phyloP scores from a whole-genome alignment of 2,888 invertebrate genomes.

The Drosophila formosana region DNA sequence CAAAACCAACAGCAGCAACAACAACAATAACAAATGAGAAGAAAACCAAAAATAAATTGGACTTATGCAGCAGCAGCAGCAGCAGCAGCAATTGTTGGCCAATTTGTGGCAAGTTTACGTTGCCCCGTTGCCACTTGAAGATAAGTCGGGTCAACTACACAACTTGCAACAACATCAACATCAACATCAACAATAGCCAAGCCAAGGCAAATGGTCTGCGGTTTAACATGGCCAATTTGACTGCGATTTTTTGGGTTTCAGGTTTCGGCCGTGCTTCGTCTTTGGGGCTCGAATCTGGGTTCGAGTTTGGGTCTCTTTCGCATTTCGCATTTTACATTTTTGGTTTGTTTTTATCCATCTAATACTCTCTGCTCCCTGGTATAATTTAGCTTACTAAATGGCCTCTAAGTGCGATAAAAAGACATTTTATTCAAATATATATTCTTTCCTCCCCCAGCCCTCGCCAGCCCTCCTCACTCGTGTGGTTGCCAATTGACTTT shows the following conservation, averaged over 20 bases:
- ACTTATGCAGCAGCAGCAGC: constrained; percentile 64
- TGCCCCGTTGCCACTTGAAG: constrained; percentile 63
- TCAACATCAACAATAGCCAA: constrained; percentile 2
- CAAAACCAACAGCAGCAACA: constrained; percentile 27
- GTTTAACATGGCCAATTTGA: constrained; percentile 77
- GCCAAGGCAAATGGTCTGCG: constrained; percentile 64
- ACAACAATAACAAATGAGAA: constrained; percentile 48
- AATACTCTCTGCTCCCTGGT: constrained; percentile 60
- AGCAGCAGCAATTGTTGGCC: constrained; percentile 58
- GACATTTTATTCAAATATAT: constrained; percentile 74
- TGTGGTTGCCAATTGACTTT: constrained; percentile 66
- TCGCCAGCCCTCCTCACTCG: not conserved
- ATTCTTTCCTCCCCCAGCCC: not conserved
- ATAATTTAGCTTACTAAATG: constrained; percentile 76
- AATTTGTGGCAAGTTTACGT: constrained; percentile 78
- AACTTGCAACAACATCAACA: constrained; percentile 60
- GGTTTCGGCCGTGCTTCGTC: constrained; percentile 21
- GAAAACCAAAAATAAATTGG: constrained; percentile 72
- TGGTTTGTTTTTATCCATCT: constrained; percentile 35
- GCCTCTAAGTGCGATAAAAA: constrained; percentile 77
- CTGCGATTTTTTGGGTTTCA: constrained; percentile 65
- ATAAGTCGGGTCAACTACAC: constrained; percentile 76
- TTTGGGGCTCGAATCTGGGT: constrained; percentile 21
- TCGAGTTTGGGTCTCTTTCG: constrained; percentile 3
- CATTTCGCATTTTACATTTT: constrained; percentile 40